Evolutionary conservation across 2,888 invertebrate species (phyloP), one percentile per base, ranked within the genome.

Genomic region (Trisateles emortualis): DNA sequence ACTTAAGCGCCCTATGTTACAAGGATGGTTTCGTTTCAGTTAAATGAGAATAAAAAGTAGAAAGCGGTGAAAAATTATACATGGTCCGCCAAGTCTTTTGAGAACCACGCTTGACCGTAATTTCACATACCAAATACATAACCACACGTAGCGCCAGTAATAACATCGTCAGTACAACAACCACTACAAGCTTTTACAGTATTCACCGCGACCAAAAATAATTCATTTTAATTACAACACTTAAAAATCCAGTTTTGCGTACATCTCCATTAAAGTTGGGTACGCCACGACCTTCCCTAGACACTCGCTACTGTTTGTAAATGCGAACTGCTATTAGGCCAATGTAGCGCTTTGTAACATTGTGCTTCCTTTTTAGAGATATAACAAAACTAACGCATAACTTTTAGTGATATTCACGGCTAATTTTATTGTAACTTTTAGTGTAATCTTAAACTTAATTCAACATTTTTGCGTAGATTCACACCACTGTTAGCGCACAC

Each of bases 201-300:
- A 29, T 41, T 56, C 33, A 45, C 24, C 14, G 46, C 10, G 35
- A 52, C 32, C 49, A 30, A 43, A 68, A 58, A 65, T 68, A 60
- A 70, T 70, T 58, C 52, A 63, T 68, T 71, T 68, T 68, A 70
- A 70, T 79, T 76, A 77, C 65, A 54, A 58, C 79, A 75, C 73
- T 80, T 78, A 72, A 76, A 78, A 78, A 77, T 76, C 78, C 74
- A 70, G 74, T 76, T 75, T 68, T 68, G 64, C 72, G 69, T 68
- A 72, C 75, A 68, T 75, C 74, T 73, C 72, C 76, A 79, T 80
- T 80, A 81, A 68, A 66, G 69, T 68, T 55, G 45, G 52, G 49
- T 50, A 48, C 50, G 45, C 54, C 59, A 29, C 54, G 42, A 14
- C 44, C 60, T 49, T 58, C 64, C 58, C 56, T 32, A 42, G 64